Percentiles rank a stretch among this genome's conserved stretches.
Evolutionary conservation across 2,113 vertebrate genomes (phyloP).

Genomic region (Otolemur garnettii): DNA sequence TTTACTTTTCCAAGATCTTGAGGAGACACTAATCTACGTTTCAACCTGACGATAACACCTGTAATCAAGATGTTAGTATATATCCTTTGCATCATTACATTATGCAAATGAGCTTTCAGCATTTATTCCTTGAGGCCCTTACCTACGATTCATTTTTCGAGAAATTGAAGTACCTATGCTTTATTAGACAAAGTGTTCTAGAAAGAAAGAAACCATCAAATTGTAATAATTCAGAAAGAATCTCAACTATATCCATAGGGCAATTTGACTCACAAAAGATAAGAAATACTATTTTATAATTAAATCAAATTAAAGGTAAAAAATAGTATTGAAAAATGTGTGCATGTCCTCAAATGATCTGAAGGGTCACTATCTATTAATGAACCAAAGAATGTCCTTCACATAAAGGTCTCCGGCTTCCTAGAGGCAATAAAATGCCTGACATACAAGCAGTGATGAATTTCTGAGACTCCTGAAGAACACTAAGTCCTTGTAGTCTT

Average conservation of each 20-base stretch:
- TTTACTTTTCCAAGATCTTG: background rate
- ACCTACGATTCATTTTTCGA: background rate
- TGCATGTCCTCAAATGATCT: background rate
- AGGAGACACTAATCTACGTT: slow-evolving; percentile 29
- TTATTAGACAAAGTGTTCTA: background rate
- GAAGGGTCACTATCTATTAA: slow-evolving; percentile 74
- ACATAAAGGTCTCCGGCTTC: slow-evolving; percentile 68
- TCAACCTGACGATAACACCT: slow-evolving; percentile 1
- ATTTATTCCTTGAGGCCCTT: slow-evolving; percentile 55
- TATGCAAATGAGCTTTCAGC: slow-evolving; percentile 71
- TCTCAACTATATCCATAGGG: background rate
- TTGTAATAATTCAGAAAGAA: slow-evolving; percentile 35
- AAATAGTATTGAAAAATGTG: slow-evolving; percentile 35
- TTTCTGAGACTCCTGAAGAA: slow-evolving; percentile 77
- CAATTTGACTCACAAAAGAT: background rate
- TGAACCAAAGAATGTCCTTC: slow-evolving; percentile 78
- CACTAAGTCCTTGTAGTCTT: slow-evolving; percentile 76
- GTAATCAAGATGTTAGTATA: slow-evolving; percentile 43
- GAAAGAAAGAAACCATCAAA: background rate
- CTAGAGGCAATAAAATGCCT: slow-evolving; percentile 76
- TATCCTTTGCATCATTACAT: slow-evolving; percentile 36
- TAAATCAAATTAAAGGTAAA: slow-evolving; percentile 30
- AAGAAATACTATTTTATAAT: background rate
- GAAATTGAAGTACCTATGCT: background rate
- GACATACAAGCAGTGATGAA: slow-evolving; percentile 81